These are phyloP conservation scores for Molossus alvarezi DNA, from an alignment of 2,797 vertebrate genomes.

Conservation along the genomic window DNA sequence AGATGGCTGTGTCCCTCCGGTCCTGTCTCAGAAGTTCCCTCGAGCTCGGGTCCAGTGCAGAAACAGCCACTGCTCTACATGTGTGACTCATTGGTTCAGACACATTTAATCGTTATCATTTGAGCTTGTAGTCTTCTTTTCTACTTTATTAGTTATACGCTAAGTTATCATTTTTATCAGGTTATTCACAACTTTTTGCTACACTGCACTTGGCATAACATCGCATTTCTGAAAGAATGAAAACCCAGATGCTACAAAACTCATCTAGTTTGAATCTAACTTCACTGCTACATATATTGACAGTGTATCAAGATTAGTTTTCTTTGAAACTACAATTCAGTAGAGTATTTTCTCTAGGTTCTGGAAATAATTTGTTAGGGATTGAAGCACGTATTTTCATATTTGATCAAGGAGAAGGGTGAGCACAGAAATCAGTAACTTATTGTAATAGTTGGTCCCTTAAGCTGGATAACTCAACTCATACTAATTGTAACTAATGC, in stretches of 20 bases:
- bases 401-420: slow-evolving; percentile 21
- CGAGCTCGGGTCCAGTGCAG: too few species aligned
- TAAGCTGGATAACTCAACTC: slow-evolving; percentile 20
- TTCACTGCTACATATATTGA: not conserved
- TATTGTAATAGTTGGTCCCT: not conserved
- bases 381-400: slow-evolving; percentile 36
- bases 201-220: not conserved
- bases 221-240: not conserved
- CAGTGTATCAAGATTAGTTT: not conserved
- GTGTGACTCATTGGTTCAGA: too few species aligned
- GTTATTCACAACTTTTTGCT: slow-evolving; percentile 21
- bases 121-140: too few species aligned
- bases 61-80: too few species aligned
- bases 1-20: too few species aligned
- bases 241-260: slow-evolving; percentile 53
- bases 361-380: slow-evolving; percentile 40
- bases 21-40: too few species aligned
- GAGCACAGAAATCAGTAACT: not conserved
- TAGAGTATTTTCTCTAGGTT: not conserved
- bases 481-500: slow-evolving; percentile 27
- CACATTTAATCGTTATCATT: too few species aligned
- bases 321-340: slow-evolving; percentile 27
- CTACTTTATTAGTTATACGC: too few species aligned
- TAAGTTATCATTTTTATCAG: slow-evolving; percentile 63
- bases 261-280: not conserved